A percentile compares a stretch with the other conserved stretches of the same genome.
Conservation (phyloP, 2,797 vertebrate genomes). For the Sebastes diploproa region DNA sequence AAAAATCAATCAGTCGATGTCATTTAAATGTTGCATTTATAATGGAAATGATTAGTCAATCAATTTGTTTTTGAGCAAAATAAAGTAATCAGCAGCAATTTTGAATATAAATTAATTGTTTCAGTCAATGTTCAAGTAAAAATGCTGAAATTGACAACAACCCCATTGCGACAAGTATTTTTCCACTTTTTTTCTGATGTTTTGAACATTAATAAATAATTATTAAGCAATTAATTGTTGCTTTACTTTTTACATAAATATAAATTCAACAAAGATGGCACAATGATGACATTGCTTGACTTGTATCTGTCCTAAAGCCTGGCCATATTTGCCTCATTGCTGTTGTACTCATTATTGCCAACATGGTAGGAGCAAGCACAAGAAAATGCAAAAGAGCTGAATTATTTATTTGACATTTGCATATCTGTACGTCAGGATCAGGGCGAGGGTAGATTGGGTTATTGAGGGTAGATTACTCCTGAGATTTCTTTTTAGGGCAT, state of each 20-base stretch:
- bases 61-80: too few relatives aligned
- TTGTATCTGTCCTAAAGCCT: background rate
- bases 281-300: background rate
- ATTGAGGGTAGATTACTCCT: conserved; percentile 52
- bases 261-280: background rate
- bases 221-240: background rate
- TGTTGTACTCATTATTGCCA: conserved; percentile 44
- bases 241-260: background rate
- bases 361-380: conserved; percentile 39
- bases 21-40: background rate
- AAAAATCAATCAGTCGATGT: background rate
- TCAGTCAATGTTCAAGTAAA: background rate
- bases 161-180: background rate
- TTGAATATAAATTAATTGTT: background rate
- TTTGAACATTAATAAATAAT: background rate
- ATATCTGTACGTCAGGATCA: conserved; percentile 57
- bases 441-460: conserved; percentile 44
- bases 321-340: conserved; percentile 24
- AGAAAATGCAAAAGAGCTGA: conserved; percentile 49
- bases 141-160: background rate
- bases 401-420: conserved; percentile 76
- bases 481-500: conserved; percentile 43
- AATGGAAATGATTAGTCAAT: background rate
- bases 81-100: background rate
- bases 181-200: background rate